Conservation (phyloP, 2,888 invertebrate genomes). For the Troilus luridus region DNA sequence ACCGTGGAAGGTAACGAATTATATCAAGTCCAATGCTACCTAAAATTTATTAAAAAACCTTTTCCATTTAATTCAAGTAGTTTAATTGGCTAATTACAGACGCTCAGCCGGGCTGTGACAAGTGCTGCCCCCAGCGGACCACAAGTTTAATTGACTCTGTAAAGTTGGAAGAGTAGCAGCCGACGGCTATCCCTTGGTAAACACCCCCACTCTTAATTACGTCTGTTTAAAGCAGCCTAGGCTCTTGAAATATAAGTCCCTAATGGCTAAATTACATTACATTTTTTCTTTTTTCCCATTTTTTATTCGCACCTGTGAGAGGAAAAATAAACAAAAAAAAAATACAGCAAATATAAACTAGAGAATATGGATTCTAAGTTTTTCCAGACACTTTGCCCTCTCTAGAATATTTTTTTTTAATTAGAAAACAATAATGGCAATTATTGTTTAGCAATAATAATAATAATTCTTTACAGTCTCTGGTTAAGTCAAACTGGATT, state of each 20-base stretch:
- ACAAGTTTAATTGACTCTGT: slow-evolving; percentile 9
- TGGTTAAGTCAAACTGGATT: too few relatives aligned
- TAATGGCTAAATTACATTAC: neutral
- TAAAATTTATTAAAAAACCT: neutral
- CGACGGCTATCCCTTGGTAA: neutral
- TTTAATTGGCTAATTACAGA: neutral
- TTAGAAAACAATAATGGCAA: too few relatives aligned
- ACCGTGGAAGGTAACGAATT: too few relatives aligned
- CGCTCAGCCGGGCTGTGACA: neutral
- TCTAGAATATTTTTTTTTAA: too few relatives aligned
- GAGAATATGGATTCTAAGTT: neutral
- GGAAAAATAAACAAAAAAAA: neutral
- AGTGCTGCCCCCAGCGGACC: slow-evolving; percentile 8
- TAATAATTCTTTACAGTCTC: too few relatives aligned
- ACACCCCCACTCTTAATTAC: neutral
- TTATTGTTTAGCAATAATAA: too few relatives aligned
- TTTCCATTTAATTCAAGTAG: neutral
- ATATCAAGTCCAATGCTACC: neutral
- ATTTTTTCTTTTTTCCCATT: neutral
- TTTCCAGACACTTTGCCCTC: too few relatives aligned
- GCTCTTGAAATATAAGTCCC: neutral
- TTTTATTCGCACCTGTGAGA: neutral
- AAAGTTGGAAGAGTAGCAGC: neutral
- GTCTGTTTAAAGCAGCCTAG: neutral
- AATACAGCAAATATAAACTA: neutral